Evolutionary conservation across 2,113 vertebrate species (phyloP).

Genomic region (Coptodon bakossiorum): DNA sequence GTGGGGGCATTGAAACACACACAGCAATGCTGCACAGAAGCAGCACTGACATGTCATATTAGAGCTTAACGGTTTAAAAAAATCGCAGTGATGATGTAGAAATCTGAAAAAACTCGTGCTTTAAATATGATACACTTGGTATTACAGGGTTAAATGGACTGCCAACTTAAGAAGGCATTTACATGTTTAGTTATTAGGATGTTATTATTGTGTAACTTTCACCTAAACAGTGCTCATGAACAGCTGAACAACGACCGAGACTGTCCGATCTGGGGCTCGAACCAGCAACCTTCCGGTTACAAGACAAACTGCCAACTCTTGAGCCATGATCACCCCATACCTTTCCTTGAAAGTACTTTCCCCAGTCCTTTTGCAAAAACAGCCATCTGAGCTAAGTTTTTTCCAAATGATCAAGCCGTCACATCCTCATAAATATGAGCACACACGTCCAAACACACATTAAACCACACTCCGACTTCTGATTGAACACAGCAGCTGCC

Average conservation of each 20-base stretch:
- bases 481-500: neutral
- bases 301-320: too few relatives aligned
- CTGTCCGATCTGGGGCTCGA: too few relatives aligned
- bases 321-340: too few relatives aligned
- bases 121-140: neutral
- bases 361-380: neutral
- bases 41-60: neutral
- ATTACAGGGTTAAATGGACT: neutral
- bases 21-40: neutral
- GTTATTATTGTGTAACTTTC: neutral
- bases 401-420: neutral
- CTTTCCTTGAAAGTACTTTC: neutral
- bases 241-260: neutral
- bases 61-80: neutral
- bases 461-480: neutral
- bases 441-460: neutral
- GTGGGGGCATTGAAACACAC: neutral
- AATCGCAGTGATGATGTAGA: neutral
- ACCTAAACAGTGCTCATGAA: neutral
- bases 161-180: neutral
- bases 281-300: too few relatives aligned
- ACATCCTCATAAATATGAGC: neutral
- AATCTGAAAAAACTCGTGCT: rapidly evolving
- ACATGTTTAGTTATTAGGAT: neutral
- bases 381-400: neutral